phyloP scores from a whole-genome alignment of 2,888 invertebrate genomes.

The Tuta absoluta region DNA sequence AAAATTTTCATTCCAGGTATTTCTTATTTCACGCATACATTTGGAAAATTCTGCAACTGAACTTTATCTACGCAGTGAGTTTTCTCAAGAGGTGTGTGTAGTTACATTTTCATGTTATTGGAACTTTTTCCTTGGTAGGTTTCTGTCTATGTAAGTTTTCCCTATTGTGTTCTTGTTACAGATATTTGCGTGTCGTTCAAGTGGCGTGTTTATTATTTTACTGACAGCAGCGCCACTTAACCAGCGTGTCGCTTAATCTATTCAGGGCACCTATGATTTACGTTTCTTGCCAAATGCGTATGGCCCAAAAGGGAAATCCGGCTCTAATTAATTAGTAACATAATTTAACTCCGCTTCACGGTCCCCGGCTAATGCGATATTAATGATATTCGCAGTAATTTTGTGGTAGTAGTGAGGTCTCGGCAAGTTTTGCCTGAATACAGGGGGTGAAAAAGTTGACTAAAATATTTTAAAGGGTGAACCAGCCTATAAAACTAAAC shows the following conservation, averaged over 20 bases:
- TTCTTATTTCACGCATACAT: no score
- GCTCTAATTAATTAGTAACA: constrained; percentile 44
- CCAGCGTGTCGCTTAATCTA: constrained; percentile 20
- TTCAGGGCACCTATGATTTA: constrained; percentile 26
- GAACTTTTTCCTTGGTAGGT: no score
- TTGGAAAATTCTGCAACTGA: no score
- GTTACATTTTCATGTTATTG: no score
- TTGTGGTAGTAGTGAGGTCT: constrained; percentile 60
- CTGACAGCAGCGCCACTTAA: not conserved
- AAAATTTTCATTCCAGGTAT: no score
- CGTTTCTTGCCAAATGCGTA: constrained; percentile 28
- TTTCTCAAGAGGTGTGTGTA: no score
- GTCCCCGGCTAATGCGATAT: constrained; percentile 63
- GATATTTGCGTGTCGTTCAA: not conserved
- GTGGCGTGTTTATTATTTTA: not conserved
- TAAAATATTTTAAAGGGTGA: not conserved
- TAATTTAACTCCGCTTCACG: constrained; percentile 45
- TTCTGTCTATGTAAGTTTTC: no score
- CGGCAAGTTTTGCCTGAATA: constrained; percentile 53
- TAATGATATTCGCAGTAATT: constrained; percentile 69
- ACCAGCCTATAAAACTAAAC: not conserved
- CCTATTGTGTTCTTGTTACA: no score
- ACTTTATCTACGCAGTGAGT: no score
- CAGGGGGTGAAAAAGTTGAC: not conserved
- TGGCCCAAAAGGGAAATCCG: constrained; percentile 32